Base-by-base conservation (phyloP, 1,140 invertebrate species). In the Ditylenchus dipsaci region DNA sequence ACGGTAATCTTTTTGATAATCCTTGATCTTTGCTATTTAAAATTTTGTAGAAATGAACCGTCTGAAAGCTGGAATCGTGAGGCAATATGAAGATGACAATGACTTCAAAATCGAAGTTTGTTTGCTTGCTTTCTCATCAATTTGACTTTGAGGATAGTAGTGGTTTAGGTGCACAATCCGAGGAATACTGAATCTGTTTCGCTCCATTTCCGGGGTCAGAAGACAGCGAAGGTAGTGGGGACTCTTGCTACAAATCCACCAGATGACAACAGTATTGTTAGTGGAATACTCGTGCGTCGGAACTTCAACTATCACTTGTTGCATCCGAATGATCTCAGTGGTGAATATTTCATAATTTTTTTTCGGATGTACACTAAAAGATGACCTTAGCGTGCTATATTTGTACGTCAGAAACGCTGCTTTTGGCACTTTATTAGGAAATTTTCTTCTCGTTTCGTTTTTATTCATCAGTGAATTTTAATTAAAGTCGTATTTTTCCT, bases 231-330 rank as follows among this genome's bases (percentile, higher is more conserved):
- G 87, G 91, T 93, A 60, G 72, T 68, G 53, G 71, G 67, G 17
- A 43, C 77, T 29, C 29, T 81, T 58, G 78, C 78, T 15, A 63
- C 70, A 27, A 26, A 65, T 43, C 26, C 63, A 38, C 69, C 76
- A 42, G 45, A 27, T 27, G 78, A 77, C 38, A 47, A 71, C 17
- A 61, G 49, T 27, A 71, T 76, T 65, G 57, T 79, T 21, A 65
- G 72, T 66, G 96, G 95, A 0, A 90, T 99, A 68, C 85, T 99
- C 30, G 92, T 98, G 0, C 97, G 97, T 82, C 87, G 93, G 43
- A 97, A 99, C 84, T 99, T 98, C 80, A 97, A 94, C 84, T 98
- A 97, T 84, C 94, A 97, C 83, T 87, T 99, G 65, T 84, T 99
- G 57, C 89, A 90, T 7, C 90, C 95, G 0, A 87, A 88, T 13